Percentiles rank a stretch among this genome's conserved stretches.
These are phyloP conservation scores for Coturnix japonica DNA, from an alignment of 2,113 vertebrate species.

Conservation along the genomic window DNA sequence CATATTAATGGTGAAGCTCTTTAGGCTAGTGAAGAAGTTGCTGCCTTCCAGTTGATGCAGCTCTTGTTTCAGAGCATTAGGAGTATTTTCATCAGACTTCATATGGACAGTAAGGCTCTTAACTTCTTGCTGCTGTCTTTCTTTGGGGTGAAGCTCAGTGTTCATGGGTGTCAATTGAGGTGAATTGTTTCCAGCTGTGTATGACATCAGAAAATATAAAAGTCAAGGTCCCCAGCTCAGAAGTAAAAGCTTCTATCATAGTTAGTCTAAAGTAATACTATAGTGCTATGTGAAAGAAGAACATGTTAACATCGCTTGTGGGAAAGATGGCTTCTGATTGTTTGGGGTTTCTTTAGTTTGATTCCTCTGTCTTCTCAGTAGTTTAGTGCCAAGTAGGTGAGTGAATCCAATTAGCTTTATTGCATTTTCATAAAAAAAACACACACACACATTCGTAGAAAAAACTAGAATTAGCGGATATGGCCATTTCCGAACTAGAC, in stretches of 20 bases:
- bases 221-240: not conserved
- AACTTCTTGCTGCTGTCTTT: not conserved
- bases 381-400: not conserved
- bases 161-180: not conserved
- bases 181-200: not conserved
- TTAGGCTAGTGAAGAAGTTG: not conserved
- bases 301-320: not conserved
- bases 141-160: not conserved
- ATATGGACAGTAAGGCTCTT: not conserved
- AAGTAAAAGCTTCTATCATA: not conserved
- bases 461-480: not conserved
- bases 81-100: not conserved
- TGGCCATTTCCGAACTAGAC: not conserved
- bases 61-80: not conserved
- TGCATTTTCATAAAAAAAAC: not conserved
- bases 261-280: not conserved
- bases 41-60: not conserved
- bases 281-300: not conserved
- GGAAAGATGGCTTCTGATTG: not conserved
- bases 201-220: not conserved
- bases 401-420: not conserved
- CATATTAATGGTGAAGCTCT: not conserved
- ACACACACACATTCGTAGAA: not conserved
- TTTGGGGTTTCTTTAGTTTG: not conserved
- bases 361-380: not conserved